Evolutionary conservation across 2,888 invertebrate genomes (phyloP).

Genomic region (Parascotia fuliginaria): DNA sequence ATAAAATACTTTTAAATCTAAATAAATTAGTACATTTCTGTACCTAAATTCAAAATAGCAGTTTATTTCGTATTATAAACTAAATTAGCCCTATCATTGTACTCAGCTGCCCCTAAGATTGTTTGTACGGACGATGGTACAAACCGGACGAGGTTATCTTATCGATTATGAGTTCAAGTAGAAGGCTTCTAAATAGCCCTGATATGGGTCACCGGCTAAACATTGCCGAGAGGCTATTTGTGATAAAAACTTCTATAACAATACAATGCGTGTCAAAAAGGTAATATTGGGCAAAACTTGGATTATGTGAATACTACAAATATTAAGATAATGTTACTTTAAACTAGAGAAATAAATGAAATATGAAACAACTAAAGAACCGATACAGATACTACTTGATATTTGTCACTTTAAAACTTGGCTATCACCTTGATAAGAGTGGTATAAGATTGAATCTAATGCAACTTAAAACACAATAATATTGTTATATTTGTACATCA

Average conservation of each 20-base stretch:
- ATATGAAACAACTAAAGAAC: too few relatives aligned
- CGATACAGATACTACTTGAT: too few relatives aligned
- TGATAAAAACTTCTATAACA: conserved; percentile 5
- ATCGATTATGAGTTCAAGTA: conserved; percentile 51
- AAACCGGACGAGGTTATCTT: conserved; percentile 24
- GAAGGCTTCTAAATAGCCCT: conserved; percentile 53
- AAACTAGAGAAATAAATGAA: conserved; percentile 12
- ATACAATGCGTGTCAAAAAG: too few relatives aligned
- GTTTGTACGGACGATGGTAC: conserved; percentile 15
- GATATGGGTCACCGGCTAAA: conserved; percentile 45
- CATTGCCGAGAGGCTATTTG: conserved; percentile 43
- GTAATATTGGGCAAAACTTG: too few relatives aligned
- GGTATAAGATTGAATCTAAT: too few relatives aligned
- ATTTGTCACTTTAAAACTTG: too few relatives aligned
- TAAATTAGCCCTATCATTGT: background rate
- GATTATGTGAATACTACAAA: too few relatives aligned
- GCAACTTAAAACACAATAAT: too few relatives aligned
- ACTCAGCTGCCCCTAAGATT: background rate
- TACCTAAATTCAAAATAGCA: conserved; percentile 2
- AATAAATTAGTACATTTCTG: background rate
- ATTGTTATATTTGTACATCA: too few relatives aligned
- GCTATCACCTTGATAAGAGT: too few relatives aligned
- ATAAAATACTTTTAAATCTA: too few relatives aligned
- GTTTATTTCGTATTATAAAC: background rate
- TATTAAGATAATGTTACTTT: too few relatives aligned